A percentile compares a stretch with the other conserved stretches of the same genome.
Conservation (phyloP, 2,113 vertebrate species). For the Cyprinodon tularosa region DNA sequence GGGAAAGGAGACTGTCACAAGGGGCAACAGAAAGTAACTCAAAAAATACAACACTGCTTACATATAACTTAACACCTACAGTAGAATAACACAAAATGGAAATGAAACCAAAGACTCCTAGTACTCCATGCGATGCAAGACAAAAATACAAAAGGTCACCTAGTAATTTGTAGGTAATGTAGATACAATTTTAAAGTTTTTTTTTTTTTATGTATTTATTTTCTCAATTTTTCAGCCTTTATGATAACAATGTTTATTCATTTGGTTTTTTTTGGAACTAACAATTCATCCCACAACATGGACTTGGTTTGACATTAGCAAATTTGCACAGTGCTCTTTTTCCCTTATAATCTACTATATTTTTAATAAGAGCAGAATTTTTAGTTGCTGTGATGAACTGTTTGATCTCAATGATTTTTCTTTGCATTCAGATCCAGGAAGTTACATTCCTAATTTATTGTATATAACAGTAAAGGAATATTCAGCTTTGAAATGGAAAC, state of each 20-base stretch:
- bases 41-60: no score
- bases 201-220: no score
- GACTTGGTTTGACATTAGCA: background rate
- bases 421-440: background rate
- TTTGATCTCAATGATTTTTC: background rate
- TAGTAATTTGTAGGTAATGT: no score
- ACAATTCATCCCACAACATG: background rate
- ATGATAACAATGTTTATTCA: background rate
- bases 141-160: no score
- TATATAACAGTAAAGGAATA: background rate
- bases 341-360: no score
- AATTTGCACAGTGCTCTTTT: background rate
- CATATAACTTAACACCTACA: no score
- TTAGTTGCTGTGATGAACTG: background rate
- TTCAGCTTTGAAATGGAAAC: conserved; percentile 4
- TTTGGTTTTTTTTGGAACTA: background rate
- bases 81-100: no score
- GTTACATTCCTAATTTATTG: background rate
- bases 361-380: background rate
- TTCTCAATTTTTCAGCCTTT: background rate
- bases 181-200: no score
- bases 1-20: no score
- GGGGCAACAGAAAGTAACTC: no score
- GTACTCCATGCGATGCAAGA: no score
- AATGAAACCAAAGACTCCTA: no score